Percentiles rank a stretch among this genome's conserved stretches.
phyloP scores from a whole-genome alignment of 2,113 vertebrate species.

The Morone saxatilis region DNA sequence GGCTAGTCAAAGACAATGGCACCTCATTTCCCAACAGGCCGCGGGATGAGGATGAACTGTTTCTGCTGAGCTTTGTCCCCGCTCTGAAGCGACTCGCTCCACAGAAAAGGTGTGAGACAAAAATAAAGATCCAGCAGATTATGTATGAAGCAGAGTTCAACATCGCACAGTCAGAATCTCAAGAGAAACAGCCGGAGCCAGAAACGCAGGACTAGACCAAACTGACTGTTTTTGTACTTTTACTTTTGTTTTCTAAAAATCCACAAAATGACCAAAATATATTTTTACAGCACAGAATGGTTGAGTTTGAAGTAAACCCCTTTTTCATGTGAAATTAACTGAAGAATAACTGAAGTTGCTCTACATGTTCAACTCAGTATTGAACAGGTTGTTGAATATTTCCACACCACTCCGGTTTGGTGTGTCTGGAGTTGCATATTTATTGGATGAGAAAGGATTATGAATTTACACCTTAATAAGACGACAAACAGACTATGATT shows the following conservation, averaged over 20 bases:
- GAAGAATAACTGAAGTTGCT: not conserved
- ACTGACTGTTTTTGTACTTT: slow-evolving; percentile 23
- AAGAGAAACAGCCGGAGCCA: slow-evolving; percentile 36
- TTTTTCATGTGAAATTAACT: slow-evolving; percentile 24
- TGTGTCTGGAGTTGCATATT: slow-evolving; percentile 33
- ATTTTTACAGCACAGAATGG: slow-evolving; percentile 18
- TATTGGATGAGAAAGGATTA: not conserved
- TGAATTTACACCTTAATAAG: slow-evolving; percentile 1
- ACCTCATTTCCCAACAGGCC: slow-evolving; percentile 46
- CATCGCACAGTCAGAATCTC: slow-evolving; percentile 24
- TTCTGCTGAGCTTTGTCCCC: slow-evolving; percentile 78
- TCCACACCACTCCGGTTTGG: not conserved
- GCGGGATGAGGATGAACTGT: slow-evolving; percentile 79
- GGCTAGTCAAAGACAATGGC: slow-evolving; percentile 68
- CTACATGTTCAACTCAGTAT: not conserved
- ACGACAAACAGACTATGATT: slow-evolving; percentile 23
- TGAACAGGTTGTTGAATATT: not conserved
- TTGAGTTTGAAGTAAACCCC: slow-evolving; percentile 3
- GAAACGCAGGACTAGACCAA: slow-evolving; percentile 26
- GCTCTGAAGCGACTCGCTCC: slow-evolving; percentile 79
- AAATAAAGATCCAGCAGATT: slow-evolving; percentile 81
- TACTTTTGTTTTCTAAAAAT: slow-evolving; percentile 36
- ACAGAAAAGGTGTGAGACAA: slow-evolving; percentile 80
- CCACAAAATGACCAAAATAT: slow-evolving; percentile 37
- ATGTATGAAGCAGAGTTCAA: slow-evolving; percentile 82